Base-by-base conservation (phyloP, 2,113 vertebrate genomes). In the Carassius carassius region DNA sequence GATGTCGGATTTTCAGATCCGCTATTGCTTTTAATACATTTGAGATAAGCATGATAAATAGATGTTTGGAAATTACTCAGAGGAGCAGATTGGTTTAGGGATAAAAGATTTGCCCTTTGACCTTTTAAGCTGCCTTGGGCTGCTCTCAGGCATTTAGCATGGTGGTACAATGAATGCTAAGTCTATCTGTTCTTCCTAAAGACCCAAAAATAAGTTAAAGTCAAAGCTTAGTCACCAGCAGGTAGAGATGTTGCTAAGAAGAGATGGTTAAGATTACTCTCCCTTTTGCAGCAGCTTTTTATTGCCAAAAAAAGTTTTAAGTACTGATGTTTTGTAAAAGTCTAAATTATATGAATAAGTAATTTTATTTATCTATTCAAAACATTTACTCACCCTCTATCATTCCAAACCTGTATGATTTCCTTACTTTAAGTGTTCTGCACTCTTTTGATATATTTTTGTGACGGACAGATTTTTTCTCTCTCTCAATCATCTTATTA, bases 61-160 rank as follows among this genome's bases (percentile, higher is more conserved):
- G 62, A 51, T 63, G 23, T 17, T 44, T 5, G 44, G 60, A 82
- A 72, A 82, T 56, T 70, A 5, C 13, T 35, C 17, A 9, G 63
- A 51, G 12, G 80, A 70, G 63, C 80, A 82, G 80, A 70, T 70
- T 70, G 80, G 65, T 69, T 82, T 70, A 82, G 63, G 65, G 65
- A 82, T 82, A 37, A 25, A 70, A 35, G 80, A 23, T 70, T 32
- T 69, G 47, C 44, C 44, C 44, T 70, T 13, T 37, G 65, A 54
- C 10, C 47, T 35, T 51, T 54, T 41, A 51, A 82, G 80, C 60
- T 11, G 78, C 21, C 54, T 58, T 79, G 77, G 19, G 58, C 54
- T 60, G 19, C 32, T 78, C 76, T 81, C 62, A 81, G 78, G n/a
- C 78, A 9, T 67, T 81, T 65, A 81, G 23, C 60, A 67, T 1